A percentile compares a stretch with the other conserved stretches of the same genome.
Evolutionary conservation across 2,888 invertebrate genomes (phyloP).

Genomic region (Apantesis nais): DNA sequence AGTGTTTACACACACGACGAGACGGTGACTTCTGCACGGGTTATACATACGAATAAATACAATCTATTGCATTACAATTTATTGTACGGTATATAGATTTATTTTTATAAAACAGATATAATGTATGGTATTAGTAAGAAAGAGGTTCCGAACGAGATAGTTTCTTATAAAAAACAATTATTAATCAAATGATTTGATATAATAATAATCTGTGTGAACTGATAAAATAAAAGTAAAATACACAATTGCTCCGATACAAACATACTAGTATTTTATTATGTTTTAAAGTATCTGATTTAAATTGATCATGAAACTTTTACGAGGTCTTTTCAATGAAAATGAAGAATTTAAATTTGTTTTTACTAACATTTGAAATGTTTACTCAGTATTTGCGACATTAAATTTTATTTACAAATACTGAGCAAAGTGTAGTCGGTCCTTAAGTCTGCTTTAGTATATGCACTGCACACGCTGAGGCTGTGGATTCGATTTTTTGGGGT

Average conservation of each 20-base stretch:
- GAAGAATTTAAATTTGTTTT: slow-evolving; percentile 36
- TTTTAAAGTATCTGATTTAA: slow-evolving; percentile 32
- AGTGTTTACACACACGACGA: slow-evolving; percentile 46
- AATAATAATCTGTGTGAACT: slow-evolving; percentile 13
- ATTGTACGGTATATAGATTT: slow-evolving; percentile 7
- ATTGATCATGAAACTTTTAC: slow-evolving; percentile 32
- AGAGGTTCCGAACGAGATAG: slow-evolving; percentile 1
- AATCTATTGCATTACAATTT: slow-evolving; percentile 17
- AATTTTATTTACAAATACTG: slow-evolving; percentile 18
- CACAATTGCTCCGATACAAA: slow-evolving; percentile 18
- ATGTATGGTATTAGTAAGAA: too few relatives aligned
- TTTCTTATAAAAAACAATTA: slow-evolving; percentile 3
- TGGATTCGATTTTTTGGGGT: slow-evolving; percentile 69
- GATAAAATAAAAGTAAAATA: slow-evolving; percentile 17
- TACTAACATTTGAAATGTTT: slow-evolving; percentile 25
- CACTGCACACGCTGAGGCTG: slow-evolving; percentile 67
- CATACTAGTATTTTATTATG: slow-evolving; percentile 32
- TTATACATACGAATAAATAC: slow-evolving; percentile 12
- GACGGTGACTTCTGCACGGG: slow-evolving; percentile 19
- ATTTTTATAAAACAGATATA: too few relatives aligned
- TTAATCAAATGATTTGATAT: slow-evolving; percentile 5
- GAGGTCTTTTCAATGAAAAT: slow-evolving; percentile 26
- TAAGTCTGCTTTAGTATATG: slow-evolving; percentile 59
- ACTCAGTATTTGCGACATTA: too few relatives aligned
- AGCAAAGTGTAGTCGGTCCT: slow-evolving; percentile 37